Conservation (phyloP, 2,797 vertebrate species). For the Helarctos malayanus region DNA sequence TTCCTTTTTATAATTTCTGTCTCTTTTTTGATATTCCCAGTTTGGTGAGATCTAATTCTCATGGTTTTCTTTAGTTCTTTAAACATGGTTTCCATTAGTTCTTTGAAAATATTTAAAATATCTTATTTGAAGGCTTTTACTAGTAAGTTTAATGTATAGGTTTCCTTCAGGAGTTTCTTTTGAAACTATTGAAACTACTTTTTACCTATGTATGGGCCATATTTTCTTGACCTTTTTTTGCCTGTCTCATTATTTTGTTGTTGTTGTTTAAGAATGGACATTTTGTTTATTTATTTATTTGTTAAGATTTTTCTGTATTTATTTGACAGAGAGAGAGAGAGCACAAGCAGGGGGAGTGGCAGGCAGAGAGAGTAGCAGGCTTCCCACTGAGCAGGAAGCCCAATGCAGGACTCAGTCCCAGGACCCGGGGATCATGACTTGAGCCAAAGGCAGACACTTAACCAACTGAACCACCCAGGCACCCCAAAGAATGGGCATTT, state of each 20-base stretch:
- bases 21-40: neutral
- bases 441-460: neutral
- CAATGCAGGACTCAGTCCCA: neutral
- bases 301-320: neutral
- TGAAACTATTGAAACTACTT: neutral
- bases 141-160: neutral
- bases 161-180: neutral
- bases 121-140: neutral
- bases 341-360: neutral
- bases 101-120: neutral
- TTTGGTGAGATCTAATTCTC: neutral
- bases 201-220: neutral
- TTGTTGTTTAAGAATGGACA: neutral
- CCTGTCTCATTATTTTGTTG: neutral
- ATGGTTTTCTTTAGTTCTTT: neutral
- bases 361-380: neutral
- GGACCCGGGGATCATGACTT: neutral
- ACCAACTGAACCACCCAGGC: neutral
- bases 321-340: neutral
- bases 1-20: neutral
- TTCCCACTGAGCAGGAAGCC: neutral
- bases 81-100: neutral
- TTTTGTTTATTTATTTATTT: neutral
- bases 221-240: slow-evolving; percentile 1
- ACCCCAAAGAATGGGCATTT: neutral